A percentile compares a stretch with the other conserved stretches of the same genome.
Conservation (phyloP, 2,888 invertebrate genomes). For the Criorhina ranunculi region DNA sequence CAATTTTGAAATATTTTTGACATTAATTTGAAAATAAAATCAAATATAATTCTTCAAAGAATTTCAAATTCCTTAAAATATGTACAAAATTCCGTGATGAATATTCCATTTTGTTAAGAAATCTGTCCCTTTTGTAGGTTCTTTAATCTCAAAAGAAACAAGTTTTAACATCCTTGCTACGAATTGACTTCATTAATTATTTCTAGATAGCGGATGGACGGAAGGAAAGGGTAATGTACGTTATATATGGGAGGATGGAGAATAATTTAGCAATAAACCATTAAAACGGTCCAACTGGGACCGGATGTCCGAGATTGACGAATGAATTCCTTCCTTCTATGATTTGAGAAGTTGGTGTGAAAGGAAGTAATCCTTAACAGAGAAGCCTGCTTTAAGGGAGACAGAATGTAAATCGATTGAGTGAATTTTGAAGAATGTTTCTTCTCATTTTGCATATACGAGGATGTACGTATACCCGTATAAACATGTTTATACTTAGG, state of each 20-base stretch:
- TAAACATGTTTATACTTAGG: background rate
- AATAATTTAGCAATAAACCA: slow-evolving; percentile 53
- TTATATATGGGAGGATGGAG: background rate
- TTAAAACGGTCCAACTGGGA: slow-evolving; percentile 38
- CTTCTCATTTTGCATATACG: background rate
- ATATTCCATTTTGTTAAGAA: slow-evolving; percentile 40
- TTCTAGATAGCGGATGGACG: slow-evolving; percentile 25
- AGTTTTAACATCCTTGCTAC: slow-evolving; percentile 30
- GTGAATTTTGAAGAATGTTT: background rate
- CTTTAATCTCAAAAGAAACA: slow-evolving; percentile 27
- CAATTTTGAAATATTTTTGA: no score
- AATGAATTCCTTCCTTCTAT: slow-evolving; percentile 43
- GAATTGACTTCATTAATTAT: slow-evolving; percentile 69
- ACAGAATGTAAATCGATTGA: background rate
- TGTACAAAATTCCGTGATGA: slow-evolving; percentile 38
- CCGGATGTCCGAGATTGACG: slow-evolving; percentile 42
- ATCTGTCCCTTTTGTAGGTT: slow-evolving; percentile 7
- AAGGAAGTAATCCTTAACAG: slow-evolving; percentile 1
- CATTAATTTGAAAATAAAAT: background rate
- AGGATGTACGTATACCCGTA: no score
- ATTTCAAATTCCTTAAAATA: slow-evolving; percentile 37
- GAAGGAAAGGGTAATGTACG: slow-evolving; percentile 24
- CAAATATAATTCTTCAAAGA: slow-evolving; percentile 4
- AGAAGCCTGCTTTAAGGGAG: background rate
- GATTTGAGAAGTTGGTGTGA: slow-evolving; percentile 13